Percentiles rank a stretch among this genome's conserved stretches.
Conservation (phyloP, 2,888 invertebrate species). For the Plagodis dolabraria region DNA sequence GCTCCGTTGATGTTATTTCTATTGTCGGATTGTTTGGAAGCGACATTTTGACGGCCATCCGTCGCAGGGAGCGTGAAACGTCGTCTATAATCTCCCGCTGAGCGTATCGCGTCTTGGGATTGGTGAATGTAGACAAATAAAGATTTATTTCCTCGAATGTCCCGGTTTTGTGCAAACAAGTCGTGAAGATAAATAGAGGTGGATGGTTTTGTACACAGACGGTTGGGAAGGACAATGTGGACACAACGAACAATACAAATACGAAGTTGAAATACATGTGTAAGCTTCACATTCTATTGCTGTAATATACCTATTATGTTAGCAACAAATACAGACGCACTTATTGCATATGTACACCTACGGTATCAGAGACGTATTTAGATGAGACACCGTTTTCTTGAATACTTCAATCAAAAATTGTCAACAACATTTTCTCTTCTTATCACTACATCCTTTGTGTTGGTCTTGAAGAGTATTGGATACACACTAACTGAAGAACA, state of each 20-base stretch:
- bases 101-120: conserved; percentile 51
- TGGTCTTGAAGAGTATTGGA: no score
- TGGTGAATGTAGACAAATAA: conserved; percentile 73
- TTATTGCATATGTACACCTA: neutral
- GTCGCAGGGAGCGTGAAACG: conserved; percentile 54
- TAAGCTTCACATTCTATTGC: conserved; percentile 57
- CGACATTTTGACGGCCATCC: conserved; percentile 47
- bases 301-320: conserved; percentile 34
- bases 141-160: conserved; percentile 69
- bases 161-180: conserved; percentile 69
- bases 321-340: neutral
- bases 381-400: no score
- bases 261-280: conserved; percentile 46
- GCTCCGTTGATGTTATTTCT: conserved; percentile 38
- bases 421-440: no score
- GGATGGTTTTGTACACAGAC: conserved; percentile 59
- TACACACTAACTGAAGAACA: no score
- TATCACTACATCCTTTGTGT: no score
- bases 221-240: conserved; percentile 57
- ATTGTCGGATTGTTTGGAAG: conserved; percentile 39
- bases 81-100: conserved; percentile 54
- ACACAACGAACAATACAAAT: conserved; percentile 48
- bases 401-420: no score
- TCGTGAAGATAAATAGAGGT: conserved; percentile 58
- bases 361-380: neutral